Evolutionary conservation across 2,888 invertebrate genomes (phyloP), one percentile per base, ranked within the genome.

Genomic region (Alloplasta piceator): DNA sequence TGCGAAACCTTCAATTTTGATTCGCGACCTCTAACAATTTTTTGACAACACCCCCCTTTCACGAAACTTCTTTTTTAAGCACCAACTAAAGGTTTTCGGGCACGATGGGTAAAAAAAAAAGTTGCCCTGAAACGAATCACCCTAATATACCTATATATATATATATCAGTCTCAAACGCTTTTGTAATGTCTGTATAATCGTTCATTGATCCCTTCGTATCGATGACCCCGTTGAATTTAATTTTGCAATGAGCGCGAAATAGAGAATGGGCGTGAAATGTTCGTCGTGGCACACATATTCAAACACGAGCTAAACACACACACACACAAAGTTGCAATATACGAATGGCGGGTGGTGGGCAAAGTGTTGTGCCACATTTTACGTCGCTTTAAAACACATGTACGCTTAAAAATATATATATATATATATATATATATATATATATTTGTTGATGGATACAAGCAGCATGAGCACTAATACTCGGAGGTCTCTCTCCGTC

Each of bases 161-260:
- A 66, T 41, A 39, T 50, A 60, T 16, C 55, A 14, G 26, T 39
- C 38, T 16, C 14, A 68, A 68, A 56, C 56, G 67, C 71, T 82
- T 75, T 82, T 78, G 82, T 82, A 82, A 82, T 67, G 56, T 68
- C 75, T 41, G n/a, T 75, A 75, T 75, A 82, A 83, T 81, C 81
- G 81, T 78, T 75, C 80, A 81, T 78, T 81, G 78, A 83, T 82
- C 82, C 76, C 73, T 14, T 39, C 14, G 76, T 81, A 76, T 82
- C 82, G 82, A 83, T 80, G 82, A 77, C 80, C 78, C 76, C 82
- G 82, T 78, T 78, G 80, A 82, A 84, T 82, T 75, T 52, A 82
- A 82, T 80, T 75, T 80, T 82, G 77, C 80, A 78, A 77, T 52
- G 74, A 77, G 78, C 77, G 74, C 77, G 78, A 72, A 80, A 82